Evolutionary conservation across 2,888 invertebrate species (phyloP), one percentile per base, ranked within the genome.

Genomic region (Pheosia gnoma): DNA sequence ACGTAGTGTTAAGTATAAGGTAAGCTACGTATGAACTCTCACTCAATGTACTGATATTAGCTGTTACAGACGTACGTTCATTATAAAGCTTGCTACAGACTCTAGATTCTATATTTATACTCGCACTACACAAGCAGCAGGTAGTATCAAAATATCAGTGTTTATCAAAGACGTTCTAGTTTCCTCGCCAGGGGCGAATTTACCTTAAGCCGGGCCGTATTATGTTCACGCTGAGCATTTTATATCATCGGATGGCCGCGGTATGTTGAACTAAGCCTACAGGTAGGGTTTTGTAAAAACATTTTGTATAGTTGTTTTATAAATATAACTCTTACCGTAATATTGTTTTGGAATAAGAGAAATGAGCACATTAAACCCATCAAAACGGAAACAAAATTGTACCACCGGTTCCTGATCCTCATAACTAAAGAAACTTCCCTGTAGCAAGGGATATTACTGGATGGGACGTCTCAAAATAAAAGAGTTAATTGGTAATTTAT

Each of bases 171-270:
- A 53, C 55, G 63, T 56, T 66, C 51, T 10, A 57, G 59, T 59
- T 62, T 8, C 56, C 60, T 67, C 58, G 68, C 74, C 65, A 49
- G 41, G 13, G 64, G 77, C 63, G 61, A 67, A 61, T 66, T 64
- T 61, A 58, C 59, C 68, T 71, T 59, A 62, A 47, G 43, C 39
- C 47, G 11, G 71, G 68, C 61, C 56, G 57, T 43, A 59, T 59
- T 59, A 57, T 71, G 61, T 61, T 66, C 66, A 65, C 52, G 66
- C 62, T 68, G 61, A 76, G 56, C 68, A 54, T 65, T 75, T 65
- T 49, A 65, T 61, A 60, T 62, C 65, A 76, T 74, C 74, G 71
- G 66, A 76, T 74, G 68, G 62, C 76, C 68, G 58, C 37, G 62
- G 61, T 59, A 37, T 61, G 65, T 61, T 55, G 67, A 67, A 73